These are phyloP conservation scores for Anhinga rufa DNA, from an alignment of 2,113 vertebrate species.

Conservation along the genomic window DNA sequence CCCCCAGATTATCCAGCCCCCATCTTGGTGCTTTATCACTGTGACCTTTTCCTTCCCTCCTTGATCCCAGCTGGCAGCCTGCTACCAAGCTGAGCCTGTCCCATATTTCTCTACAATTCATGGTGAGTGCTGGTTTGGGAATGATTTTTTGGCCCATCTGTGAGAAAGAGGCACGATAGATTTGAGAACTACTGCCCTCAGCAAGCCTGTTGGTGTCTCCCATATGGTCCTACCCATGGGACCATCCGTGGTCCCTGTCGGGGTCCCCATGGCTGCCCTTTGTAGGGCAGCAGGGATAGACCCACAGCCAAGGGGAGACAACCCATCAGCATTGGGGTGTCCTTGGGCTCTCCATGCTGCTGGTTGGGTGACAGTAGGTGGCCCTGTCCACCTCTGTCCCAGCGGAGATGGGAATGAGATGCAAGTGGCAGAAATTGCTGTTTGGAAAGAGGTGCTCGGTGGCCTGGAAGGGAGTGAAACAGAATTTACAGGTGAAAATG, in stretches of 20 bases:
- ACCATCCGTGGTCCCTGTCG: not conserved
- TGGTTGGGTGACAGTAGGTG: not conserved
- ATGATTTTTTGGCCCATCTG: not conserved
- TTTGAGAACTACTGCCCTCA: not conserved
- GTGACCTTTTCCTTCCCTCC: not conserved
- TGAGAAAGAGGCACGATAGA: not conserved
- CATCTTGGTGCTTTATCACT: not conserved
- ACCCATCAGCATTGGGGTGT: not conserved
- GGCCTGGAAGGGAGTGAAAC: not conserved
- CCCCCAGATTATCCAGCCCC: not conserved
- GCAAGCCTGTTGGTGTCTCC: not conserved
- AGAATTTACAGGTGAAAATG: not conserved
- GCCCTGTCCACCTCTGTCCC: too few species aligned
- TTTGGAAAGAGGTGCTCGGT: not conserved
- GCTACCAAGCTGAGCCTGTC: not conserved
- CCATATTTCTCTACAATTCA: not conserved
- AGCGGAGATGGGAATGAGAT: fast-evolving
- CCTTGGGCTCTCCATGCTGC: not conserved
- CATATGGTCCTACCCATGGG: not conserved
- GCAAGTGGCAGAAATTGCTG: not conserved
- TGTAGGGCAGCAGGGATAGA: not conserved
- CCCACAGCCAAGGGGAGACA: not conserved
- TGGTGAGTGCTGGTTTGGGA: not conserved
- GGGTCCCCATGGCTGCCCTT: not conserved
- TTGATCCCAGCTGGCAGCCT: not conserved